These are phyloP conservation scores for Andrena haemorrhoa DNA, from an alignment of 2,888 invertebrate species.

Conservation along the genomic window DNA sequence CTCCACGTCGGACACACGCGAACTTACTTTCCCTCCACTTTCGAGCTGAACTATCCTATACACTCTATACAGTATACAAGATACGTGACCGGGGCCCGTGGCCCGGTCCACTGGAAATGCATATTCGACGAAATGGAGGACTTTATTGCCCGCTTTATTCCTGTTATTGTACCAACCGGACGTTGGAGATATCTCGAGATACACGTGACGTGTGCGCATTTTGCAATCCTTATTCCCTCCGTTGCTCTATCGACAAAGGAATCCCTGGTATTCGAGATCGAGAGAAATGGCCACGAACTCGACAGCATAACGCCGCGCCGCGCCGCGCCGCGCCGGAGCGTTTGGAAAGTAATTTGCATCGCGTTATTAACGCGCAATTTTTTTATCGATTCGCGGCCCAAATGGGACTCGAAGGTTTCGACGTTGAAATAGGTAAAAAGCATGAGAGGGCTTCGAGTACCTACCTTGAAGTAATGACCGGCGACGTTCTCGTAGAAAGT, in stretches of 20 bases:
- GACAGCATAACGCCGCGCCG: not conserved
- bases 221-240: not conserved
- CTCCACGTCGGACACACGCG: constrained; percentile 49
- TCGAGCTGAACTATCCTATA: constrained; percentile 47
- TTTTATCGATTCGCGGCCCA: not conserved
- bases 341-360: not conserved
- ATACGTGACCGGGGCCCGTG: constrained; percentile 64
- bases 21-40: constrained; percentile 53
- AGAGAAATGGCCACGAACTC: not conserved
- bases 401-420: not conserved
- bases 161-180: constrained; percentile 2
- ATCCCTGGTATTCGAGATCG: not conserved
- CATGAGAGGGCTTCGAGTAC: constrained; percentile 23
- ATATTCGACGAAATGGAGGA: constrained; percentile 39
- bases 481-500: constrained; percentile 33
- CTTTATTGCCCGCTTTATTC: constrained; percentile 46
- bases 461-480: constrained; percentile 39
- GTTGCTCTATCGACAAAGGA: not conserved
- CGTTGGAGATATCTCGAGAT: not conserved
- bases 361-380: constrained; percentile 1
- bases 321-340: not conserved
- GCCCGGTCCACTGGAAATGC: constrained; percentile 43
- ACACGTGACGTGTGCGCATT: not conserved
- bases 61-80: constrained; percentile 30
- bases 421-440: constrained; percentile 16